Evolutionary conservation across 2,888 invertebrate genomes (phyloP).

Genomic region (Caenorhabditis wallacei): DNA sequence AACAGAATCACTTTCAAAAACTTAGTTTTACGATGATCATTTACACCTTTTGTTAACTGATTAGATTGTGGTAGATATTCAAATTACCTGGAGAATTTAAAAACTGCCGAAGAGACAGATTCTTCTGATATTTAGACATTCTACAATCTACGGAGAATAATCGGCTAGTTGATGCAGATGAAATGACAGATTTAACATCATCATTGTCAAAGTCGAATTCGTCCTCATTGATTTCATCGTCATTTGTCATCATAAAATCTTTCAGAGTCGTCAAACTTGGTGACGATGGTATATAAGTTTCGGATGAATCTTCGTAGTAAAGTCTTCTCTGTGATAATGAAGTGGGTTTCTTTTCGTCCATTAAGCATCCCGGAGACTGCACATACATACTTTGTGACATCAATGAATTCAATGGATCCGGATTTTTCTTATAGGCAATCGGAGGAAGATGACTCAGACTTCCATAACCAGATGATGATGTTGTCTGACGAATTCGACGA

Average conservation of each 20-base stretch:
- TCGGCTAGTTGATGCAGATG: constrained; percentile 71
- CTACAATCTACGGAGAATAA: constrained; percentile 51
- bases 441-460: constrained; percentile 70
- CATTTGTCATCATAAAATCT: constrained; percentile 59
- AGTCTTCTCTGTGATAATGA: constrained; percentile 29
- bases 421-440: constrained; percentile 37
- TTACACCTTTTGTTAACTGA: no score
- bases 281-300: constrained; percentile 56
- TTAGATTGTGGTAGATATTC: background rate
- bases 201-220: constrained; percentile 65
- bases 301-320: constrained; percentile 44
- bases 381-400: constrained; percentile 74
- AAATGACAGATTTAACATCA: constrained; percentile 66
- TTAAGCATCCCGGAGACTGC: constrained; percentile 21
- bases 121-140: constrained; percentile 38
- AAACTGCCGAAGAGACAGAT: constrained; percentile 56
- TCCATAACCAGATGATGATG: constrained; percentile 68
- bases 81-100: constrained; percentile 62
- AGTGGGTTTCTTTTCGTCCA: constrained; percentile 8
- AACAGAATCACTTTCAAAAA: no score
- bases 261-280: constrained; percentile 65
- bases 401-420: constrained; percentile 48
- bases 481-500: constrained; percentile 56
- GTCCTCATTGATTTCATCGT: constrained; percentile 45
- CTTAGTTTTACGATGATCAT: no score